These are phyloP conservation scores for Syrmaticus mikado DNA, from an alignment of 2,113 vertebrate species.

Conservation along the genomic window DNA sequence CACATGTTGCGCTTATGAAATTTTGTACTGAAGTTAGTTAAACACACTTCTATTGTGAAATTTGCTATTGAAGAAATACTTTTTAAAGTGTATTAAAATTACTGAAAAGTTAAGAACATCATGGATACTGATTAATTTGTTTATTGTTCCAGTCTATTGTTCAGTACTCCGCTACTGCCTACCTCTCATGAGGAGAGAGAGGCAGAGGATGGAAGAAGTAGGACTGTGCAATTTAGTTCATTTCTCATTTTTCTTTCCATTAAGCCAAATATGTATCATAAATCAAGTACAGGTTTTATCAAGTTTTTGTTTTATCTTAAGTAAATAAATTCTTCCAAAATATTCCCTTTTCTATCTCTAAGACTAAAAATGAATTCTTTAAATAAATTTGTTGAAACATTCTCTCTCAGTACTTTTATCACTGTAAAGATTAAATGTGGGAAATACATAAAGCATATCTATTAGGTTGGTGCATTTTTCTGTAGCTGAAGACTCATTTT, in stretches of 20 bases:
- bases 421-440: neutral
- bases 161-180: neutral
- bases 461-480: neutral
- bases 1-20: neutral
- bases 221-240: neutral
- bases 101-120: neutral
- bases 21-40: neutral
- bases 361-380: neutral
- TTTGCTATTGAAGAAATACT: neutral
- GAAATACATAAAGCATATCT: neutral
- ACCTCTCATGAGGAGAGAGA: neutral
- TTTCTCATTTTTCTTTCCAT: neutral
- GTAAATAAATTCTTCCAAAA: neutral
- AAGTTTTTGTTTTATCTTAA: neutral
- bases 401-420: neutral
- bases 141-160: neutral
- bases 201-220: no score
- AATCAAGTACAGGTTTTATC: neutral
- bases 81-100: neutral
- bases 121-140: neutral
- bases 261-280: neutral
- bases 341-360: neutral
- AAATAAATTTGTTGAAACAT: neutral
- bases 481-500: neutral
- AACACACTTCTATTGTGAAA: neutral